phyloP scores from a whole-genome alignment of 2,888 invertebrate species.

The Alviniconcha strummeri region DNA sequence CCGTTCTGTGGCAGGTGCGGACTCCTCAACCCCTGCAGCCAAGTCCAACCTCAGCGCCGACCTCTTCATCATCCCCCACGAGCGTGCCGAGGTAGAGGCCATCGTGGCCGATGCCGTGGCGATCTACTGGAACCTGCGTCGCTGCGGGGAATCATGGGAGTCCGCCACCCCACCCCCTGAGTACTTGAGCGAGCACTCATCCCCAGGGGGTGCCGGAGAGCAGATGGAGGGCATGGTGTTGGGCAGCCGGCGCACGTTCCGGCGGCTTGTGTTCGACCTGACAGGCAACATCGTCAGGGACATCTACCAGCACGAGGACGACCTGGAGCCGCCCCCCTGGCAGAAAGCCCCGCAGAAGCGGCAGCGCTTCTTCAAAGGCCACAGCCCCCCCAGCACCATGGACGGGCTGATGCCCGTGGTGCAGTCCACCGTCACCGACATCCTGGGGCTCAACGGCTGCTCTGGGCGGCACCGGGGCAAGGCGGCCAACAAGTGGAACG shows the following conservation, averaged over 20 bases:
- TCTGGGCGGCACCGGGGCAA: slow-evolving; percentile 46
- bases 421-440: slow-evolving; percentile 58
- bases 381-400: slow-evolving; percentile 61
- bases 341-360: slow-evolving; percentile 72
- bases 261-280: slow-evolving; percentile 70
- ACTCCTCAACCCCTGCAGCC: slow-evolving; percentile 15
- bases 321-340: slow-evolving; percentile 76
- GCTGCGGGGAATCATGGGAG: slow-evolving; percentile 63
- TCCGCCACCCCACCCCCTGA: slow-evolving; percentile 54
- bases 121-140: slow-evolving; percentile 62
- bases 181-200: slow-evolving; percentile 52
- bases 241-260: slow-evolving; percentile 64
- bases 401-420: slow-evolving; percentile 64
- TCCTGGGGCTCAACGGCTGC: slow-evolving; percentile 62
- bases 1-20: slow-evolving; percentile 9
- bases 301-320: slow-evolving; percentile 65
- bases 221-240: slow-evolving; percentile 46
- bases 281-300: slow-evolving; percentile 70
- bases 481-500: slow-evolving; percentile 59
- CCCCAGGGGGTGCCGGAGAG: slow-evolving; percentile 7
- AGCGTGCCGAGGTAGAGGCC: slow-evolving; percentile 58
- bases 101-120: slow-evolving; percentile 64
- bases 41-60: slow-evolving; percentile 48
- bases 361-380: slow-evolving; percentile 60
- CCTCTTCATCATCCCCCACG: slow-evolving; percentile 66